phyloP scores from a whole-genome alignment of 2,888 invertebrate genomes.

The Agrochola lota region DNA sequence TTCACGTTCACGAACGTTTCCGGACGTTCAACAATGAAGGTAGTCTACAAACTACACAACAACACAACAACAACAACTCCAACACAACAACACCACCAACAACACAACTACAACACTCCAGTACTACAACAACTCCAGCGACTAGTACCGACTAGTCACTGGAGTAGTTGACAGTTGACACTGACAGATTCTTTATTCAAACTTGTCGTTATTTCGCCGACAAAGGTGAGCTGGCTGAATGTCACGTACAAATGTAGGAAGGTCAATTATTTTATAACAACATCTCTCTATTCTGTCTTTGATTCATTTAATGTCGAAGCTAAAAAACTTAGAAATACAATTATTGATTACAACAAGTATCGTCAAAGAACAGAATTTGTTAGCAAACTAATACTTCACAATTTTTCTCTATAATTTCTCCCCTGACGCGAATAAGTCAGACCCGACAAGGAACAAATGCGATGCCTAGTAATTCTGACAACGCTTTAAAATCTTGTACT shows the following conservation, averaged over 20 bases:
- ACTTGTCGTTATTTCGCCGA: background rate
- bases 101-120: no score
- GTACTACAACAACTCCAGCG: no score
- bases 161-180: background rate
- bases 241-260: no score
- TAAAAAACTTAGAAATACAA: background rate
- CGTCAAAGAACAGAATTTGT: background rate
- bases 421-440: background rate
- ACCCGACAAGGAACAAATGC: conserved; percentile 6
- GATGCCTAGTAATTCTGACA: conserved; percentile 12
- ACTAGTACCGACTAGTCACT: no score
- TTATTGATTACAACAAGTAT: background rate
- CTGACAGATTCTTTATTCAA: conserved; percentile 4
- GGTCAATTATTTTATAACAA: background rate
- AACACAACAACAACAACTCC: no score
- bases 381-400: background rate
- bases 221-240: background rate
- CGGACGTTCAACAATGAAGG: no score
- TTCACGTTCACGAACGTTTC: no score
- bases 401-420: background rate
- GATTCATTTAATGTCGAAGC: background rate
- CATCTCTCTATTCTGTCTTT: background rate
- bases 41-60: no score
- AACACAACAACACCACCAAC: no score
- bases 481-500: conserved; percentile 48